phyloP scores from a whole-genome alignment of 2,113 vertebrate genomes.

The Eidolon helvum region DNA sequence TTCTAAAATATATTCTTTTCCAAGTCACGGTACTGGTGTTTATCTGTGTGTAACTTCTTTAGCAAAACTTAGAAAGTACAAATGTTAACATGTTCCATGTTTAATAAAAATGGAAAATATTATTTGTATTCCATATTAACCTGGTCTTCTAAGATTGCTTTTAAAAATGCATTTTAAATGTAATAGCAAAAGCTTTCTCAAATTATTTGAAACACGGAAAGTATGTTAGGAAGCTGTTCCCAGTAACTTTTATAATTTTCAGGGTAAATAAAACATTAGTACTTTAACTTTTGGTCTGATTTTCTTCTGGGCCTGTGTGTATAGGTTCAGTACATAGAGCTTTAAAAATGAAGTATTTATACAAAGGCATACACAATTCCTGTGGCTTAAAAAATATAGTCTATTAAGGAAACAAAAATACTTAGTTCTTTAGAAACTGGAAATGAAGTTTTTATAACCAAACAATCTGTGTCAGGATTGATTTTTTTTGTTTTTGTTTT shows the following conservation, averaged over 20 bases:
- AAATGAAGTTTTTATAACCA: not conserved
- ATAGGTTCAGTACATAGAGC: not conserved
- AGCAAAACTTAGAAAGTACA: not conserved
- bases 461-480: not conserved
- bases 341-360: conserved; percentile 27
- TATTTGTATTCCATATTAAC: conserved; percentile 24
- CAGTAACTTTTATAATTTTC: conserved; percentile 9
- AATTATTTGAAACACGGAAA: not conserved
- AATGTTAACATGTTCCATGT: not conserved
- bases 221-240: not conserved
- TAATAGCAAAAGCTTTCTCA: conserved; percentile 20
- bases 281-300: conserved; percentile 8
- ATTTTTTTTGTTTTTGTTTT: not conserved
- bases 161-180: conserved; percentile 22
- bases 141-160: conserved; percentile 34
- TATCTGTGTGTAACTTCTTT: not conserved
- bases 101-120: conserved; percentile 27
- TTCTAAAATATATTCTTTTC: conserved; percentile 11
- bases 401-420: conserved; percentile 22
- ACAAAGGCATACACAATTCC: not conserved
- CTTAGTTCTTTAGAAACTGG: not conserved
- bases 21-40: not conserved
- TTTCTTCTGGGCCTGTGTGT: conserved; percentile 20
- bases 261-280: not conserved
- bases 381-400: conserved; percentile 4